These are phyloP conservation scores for Mastomys natalensis DNA, from an alignment of 2,113 vertebrate genomes.

Conservation along the genomic window DNA sequence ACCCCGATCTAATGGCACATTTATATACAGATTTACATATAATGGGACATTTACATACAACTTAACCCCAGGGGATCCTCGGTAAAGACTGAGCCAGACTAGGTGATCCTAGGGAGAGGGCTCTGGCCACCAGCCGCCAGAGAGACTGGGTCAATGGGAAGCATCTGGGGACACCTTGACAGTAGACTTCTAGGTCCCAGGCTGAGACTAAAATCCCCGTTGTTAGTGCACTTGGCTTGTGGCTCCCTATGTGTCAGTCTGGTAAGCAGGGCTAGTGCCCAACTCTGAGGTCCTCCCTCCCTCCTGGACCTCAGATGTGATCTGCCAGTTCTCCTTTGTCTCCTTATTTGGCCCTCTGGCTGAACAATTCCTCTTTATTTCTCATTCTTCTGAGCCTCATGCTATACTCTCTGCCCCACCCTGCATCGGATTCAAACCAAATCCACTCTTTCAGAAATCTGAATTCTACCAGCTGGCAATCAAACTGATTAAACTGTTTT, in stretches of 20 bases:
- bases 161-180: too few relatives aligned
- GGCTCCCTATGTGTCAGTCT: not conserved
- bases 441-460: not conserved
- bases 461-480: not conserved
- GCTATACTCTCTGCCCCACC: not conserved
- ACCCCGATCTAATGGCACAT: not conserved
- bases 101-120: rapidly evolving
- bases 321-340: not conserved
- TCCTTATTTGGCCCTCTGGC: not conserved
- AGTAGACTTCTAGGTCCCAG: not conserved
- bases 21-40: not conserved
- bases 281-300: rapidly evolving
- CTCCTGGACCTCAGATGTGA: not conserved
- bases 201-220: not conserved
- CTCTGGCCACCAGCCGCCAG: not conserved
- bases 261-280: not conserved
- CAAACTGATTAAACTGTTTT: not conserved
- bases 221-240: not conserved
- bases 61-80: rapidly evolving
- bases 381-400: not conserved
- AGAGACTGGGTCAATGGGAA: not conserved
- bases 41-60: not conserved
- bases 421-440: not conserved
- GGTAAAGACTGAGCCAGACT: rapidly evolving
- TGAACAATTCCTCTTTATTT: not conserved